Evolutionary conservation across 1,140 invertebrate genomes (phyloP).

Genomic region (Drosophila ohnishii): DNA sequence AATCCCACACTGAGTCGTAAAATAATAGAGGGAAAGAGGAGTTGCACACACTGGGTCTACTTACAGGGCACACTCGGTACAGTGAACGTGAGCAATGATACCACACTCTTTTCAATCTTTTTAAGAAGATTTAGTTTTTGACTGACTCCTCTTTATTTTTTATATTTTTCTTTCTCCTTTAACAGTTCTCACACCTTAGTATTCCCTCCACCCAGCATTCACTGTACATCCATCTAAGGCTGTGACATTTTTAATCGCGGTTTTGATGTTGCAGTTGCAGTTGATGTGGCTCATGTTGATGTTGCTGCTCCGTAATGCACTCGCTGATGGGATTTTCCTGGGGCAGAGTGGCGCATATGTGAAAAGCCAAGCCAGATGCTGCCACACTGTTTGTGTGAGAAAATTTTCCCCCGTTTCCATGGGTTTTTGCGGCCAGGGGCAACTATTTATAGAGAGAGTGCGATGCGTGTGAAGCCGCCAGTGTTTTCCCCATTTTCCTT

Average conservation of each 20-base stretch:
- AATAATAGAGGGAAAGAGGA: conserved; percentile 45
- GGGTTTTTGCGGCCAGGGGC: conserved; percentile 56
- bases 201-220: background rate
- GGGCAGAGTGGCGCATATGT: conserved; percentile 56
- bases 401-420: conserved; percentile 56
- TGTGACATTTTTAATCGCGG: conserved; percentile 76
- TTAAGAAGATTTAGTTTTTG: background rate
- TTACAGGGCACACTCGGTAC: background rate
- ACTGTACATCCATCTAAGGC: conserved; percentile 61
- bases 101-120: background rate
- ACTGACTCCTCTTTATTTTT: too few relatives aligned
- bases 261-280: conserved; percentile 29
- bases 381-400: conserved; percentile 65
- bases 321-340: conserved; percentile 32
- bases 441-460: conserved; percentile 42
- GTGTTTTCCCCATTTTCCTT: conserved; percentile 46
- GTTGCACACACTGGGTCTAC: conserved; percentile 1
- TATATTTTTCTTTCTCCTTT: too few relatives aligned
- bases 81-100: background rate
- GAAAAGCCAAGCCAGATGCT: conserved; percentile 73
- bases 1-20: conserved; percentile 67
- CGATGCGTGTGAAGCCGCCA: conserved; percentile 62
- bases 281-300: background rate
- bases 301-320: conserved; percentile 32
- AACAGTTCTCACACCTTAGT: background rate